A percentile compares a stretch with the other conserved stretches of the same genome.
Evolutionary conservation across 1,140 invertebrate genomes (phyloP).

Genomic region (Sycobia sp.): DNA sequence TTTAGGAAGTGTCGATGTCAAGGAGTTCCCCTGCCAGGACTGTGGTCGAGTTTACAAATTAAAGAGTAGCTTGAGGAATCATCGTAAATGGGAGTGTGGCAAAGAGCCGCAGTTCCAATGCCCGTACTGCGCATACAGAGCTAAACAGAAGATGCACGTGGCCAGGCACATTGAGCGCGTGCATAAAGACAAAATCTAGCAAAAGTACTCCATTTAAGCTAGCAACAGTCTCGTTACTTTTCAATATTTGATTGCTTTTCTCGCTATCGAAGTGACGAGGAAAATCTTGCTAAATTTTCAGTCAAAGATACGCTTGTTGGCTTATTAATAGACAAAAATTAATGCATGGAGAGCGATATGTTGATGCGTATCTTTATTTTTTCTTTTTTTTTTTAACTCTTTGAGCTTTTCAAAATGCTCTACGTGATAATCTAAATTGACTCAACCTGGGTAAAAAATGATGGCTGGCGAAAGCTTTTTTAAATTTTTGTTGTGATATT

Average conservation of each 20-base stretch:
- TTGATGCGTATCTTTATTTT: background rate
- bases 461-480: background rate
- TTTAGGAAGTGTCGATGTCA: background rate
- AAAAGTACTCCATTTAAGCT: no score
- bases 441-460: background rate
- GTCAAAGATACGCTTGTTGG: no score
- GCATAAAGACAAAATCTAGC: conserved; percentile 27
- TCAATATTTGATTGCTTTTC: no score
- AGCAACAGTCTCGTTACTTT: no score
- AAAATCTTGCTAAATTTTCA: no score
- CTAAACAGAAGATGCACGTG: conserved; percentile 35
- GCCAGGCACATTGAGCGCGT: conserved; percentile 33
- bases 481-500: no score
- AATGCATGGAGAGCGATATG: no score
- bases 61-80: conserved; percentile 30
- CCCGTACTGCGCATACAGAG: conserved; percentile 26
- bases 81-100: conserved; percentile 34
- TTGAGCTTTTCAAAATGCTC: background rate
- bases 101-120: conserved; percentile 33
- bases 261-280: no score
- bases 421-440: background rate
- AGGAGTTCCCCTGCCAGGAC: conserved; percentile 24
- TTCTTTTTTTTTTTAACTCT: background rate
- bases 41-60: conserved; percentile 28
- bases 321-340: no score